Base-by-base conservation (phyloP, 2,888 invertebrate genomes). In the Bhutanitis thaidina region DNA sequence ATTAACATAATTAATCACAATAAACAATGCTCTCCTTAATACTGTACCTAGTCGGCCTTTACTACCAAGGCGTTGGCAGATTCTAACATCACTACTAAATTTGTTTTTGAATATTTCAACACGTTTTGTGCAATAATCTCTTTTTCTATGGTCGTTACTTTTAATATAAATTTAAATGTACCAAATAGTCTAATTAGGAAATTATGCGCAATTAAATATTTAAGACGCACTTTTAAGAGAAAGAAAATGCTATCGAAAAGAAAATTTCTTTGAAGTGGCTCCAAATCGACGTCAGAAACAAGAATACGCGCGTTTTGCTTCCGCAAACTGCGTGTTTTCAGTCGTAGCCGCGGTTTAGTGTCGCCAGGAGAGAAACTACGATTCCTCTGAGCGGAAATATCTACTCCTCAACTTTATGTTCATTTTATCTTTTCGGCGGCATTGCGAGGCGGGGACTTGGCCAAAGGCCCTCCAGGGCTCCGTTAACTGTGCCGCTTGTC, bases 401-500 rank as follows among this genome's bases (percentile, higher is more conserved):
- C 84, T 80, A 72, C 80, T 84, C 74, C 83, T 87, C 81, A 87
- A 88, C 80, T 87, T 88, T 88, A 88, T 84, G 87, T 88, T 85
- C 86, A 82, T 88, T 88, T 89, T 88, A 89, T 89, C 85, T 88
- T 87, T 88, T 82, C 79, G 83, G 77, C 79, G 78, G 83, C 86
- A 87, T 83, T 85, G 84, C 83, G 82, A 80, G 69, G 68, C 77
- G 74, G 87, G 81, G 84, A 82, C 77, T 75, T 71, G 69, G 76
- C 62, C 79, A 82, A 88, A 80, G 78, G 82, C 83, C 75, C 88
- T 89, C 88, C 60, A 75, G 87, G 86, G 88, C 74, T 83, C 71
- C 86, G 85, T 88, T 88, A 86, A 82, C 80, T 75, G 75, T 72
- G 75, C 74, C 77, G 75, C 77, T 72, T 73, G 73, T 72, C 76